These are phyloP conservation scores for Leptocoma aspasia DNA, from an alignment of 2,113 vertebrate species.

Conservation along the genomic window DNA sequence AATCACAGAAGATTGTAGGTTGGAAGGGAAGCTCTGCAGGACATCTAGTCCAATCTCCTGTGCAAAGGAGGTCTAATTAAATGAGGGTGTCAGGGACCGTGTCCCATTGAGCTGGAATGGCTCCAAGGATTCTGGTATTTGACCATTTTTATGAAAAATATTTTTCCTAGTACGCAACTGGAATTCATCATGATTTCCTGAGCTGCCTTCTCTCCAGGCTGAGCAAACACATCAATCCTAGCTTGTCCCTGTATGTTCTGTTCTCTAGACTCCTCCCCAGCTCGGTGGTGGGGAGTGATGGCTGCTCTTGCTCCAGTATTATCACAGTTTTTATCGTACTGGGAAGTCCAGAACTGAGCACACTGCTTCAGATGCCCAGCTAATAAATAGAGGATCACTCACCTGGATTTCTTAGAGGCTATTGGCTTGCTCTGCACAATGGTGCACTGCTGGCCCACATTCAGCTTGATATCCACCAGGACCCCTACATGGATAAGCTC, in stretches of 20 bases:
- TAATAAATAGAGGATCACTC: neutral
- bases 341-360: neutral
- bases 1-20: neutral
- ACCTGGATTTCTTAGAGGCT: neutral
- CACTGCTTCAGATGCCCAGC: neutral
- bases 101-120: neutral
- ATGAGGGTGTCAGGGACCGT: neutral
- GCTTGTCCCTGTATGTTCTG: neutral
- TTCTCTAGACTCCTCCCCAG: neutral
- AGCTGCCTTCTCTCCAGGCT: neutral
- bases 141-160: neutral
- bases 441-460: neutral
- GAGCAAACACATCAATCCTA: neutral
- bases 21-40: neutral
- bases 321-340: neutral
- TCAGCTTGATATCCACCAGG: neutral
- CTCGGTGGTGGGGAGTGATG: fast-evolving
- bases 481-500: neutral
- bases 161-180: neutral
- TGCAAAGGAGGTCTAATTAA: neutral
- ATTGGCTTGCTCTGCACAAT: neutral
- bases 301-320: neutral
- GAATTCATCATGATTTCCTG: neutral
- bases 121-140: neutral
- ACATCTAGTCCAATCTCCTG: neutral